Evolutionary conservation across 53 echinoderm and acorn worm genomes (phyloP), one percentile per base, ranked within the genome.

Genomic region (Zoroaster sp.): DNA sequence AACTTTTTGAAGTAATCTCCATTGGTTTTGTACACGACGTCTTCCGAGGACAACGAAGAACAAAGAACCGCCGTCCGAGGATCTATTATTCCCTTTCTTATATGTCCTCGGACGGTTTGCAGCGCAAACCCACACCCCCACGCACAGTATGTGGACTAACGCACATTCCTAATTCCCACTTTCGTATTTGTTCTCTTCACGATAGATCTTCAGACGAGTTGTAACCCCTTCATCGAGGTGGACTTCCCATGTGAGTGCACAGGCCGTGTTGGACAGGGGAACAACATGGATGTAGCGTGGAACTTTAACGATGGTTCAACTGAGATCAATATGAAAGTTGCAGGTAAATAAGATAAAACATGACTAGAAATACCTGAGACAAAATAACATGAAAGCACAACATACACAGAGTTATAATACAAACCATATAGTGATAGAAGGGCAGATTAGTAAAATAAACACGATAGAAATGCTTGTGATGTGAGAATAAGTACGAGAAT

Each of bases 171-270:
- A n/a, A n/a, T n/a, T n/a, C n/a, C n/a, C n/a, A n/a, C n/a, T n/a
- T n/a, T n/a, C n/a, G n/a, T n/a, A n/a, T n/a, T n/a, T n/a, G n/a
- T n/a, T n/a, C n/a, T n/a, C n/a, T n/a, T 74, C 10, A 47, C 67
- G 0, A 15, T 37, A 94, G 94, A 94, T 92, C 71, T 94, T 3
- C 15, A 15, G 37, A 81, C 88, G 2, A 65, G 45, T 1, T 94
- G 94, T 74, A 75, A 91, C 66, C 89, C 81, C 5, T 94, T 89
- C 73, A 89, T 92, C 35, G 94, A 94, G 69, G 94, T 94, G 45
- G 90, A 83, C 38, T 77, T 73, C 40, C 41, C 37, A 31, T 94
- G 89, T 72, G 71, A 87, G 49, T 94, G 94, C 68, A 37, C 74
- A 13, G 90, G 87, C 38, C 17, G 14, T 47, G 87, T 78, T 4